These are phyloP conservation scores for Hydrotaea diabolus DNA, from an alignment of 2,888 invertebrate species.

Conservation along the genomic window DNA sequence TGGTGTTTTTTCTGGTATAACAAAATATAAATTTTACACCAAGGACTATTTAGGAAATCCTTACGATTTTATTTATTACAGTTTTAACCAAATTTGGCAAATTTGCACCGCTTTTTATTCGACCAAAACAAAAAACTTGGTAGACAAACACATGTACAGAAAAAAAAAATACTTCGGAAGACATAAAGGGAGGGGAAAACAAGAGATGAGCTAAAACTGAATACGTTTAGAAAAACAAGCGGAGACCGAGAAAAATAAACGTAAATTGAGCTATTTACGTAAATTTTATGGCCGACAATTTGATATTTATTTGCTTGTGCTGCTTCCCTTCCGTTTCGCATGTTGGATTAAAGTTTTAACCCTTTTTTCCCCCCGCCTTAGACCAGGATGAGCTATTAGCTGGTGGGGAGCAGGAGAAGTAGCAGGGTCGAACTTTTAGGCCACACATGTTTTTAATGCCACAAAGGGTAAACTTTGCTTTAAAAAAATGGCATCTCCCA, in stretches of 20 bases:
- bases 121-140: not conserved
- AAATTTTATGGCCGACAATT: slow-evolving; percentile 79
- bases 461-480: slow-evolving; percentile 36
- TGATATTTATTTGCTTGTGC: slow-evolving; percentile 71
- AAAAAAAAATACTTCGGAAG: no score
- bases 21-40: slow-evolving; percentile 61
- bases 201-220: slow-evolving; percentile 5
- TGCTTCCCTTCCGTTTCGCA: not conserved
- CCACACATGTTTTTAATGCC: slow-evolving; percentile 60
- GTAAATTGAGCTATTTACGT: slow-evolving; percentile 79
- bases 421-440: not conserved
- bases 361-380: slow-evolving; percentile 47
- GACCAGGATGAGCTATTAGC: slow-evolving; percentile 56
- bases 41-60: slow-evolving; percentile 63
- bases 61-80: slow-evolving; percentile 66
- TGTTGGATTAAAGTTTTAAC: slow-evolving; percentile 45
- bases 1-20: not conserved
- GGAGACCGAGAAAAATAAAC: slow-evolving; percentile 69
- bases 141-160: not conserved
- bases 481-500: not conserved
- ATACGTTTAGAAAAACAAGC: no score
- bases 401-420: not conserved
- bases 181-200: not conserved
- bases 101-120: slow-evolving; percentile 68
- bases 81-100: slow-evolving; percentile 75